A percentile compares a stretch with the other conserved stretches of the same genome.
Conservation (phyloP, 2,888 invertebrate species). For the Trachelus stipa region DNA sequence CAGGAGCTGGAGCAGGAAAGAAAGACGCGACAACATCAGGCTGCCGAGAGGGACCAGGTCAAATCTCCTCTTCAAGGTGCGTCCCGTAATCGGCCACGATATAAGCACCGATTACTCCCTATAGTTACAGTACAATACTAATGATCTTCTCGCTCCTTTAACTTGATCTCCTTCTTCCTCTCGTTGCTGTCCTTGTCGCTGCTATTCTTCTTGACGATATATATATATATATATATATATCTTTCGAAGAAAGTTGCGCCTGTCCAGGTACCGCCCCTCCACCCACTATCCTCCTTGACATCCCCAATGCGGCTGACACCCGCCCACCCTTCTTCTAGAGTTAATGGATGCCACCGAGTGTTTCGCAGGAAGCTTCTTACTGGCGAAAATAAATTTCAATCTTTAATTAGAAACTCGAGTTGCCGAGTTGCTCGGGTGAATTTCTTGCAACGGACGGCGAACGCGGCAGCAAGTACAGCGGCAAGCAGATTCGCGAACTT, state of each 20-base stretch:
- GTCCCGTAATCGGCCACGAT: slow-evolving; percentile 28
- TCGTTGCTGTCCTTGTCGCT: background rate
- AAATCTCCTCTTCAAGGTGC: slow-evolving; percentile 86
- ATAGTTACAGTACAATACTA: background rate
- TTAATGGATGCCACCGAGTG: slow-evolving; percentile 14
- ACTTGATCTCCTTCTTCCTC: background rate
- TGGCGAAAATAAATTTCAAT: slow-evolving; percentile 52
- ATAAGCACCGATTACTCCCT: background rate
- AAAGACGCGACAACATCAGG: slow-evolving; percentile 83
- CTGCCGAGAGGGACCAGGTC: slow-evolving; percentile 81
- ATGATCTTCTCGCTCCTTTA: background rate
- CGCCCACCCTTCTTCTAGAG: background rate
- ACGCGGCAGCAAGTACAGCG: slow-evolving; percentile 27
- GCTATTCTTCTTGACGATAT: background rate
- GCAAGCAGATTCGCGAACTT: slow-evolving; percentile 55
- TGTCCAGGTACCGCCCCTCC: background rate
- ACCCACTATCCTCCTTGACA: background rate
- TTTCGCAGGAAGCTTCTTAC: slow-evolving; percentile 29
- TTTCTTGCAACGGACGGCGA: slow-evolving; percentile 48
- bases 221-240: background rate
- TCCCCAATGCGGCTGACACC: background rate
- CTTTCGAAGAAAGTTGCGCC: background rate
- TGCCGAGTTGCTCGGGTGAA: slow-evolving; percentile 30
- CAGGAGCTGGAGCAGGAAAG: slow-evolving; percentile 90
- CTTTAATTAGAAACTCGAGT: slow-evolving; percentile 61